phyloP scores from a whole-genome alignment of 2,797 vertebrate species.

The Vipera latastei region DNA sequence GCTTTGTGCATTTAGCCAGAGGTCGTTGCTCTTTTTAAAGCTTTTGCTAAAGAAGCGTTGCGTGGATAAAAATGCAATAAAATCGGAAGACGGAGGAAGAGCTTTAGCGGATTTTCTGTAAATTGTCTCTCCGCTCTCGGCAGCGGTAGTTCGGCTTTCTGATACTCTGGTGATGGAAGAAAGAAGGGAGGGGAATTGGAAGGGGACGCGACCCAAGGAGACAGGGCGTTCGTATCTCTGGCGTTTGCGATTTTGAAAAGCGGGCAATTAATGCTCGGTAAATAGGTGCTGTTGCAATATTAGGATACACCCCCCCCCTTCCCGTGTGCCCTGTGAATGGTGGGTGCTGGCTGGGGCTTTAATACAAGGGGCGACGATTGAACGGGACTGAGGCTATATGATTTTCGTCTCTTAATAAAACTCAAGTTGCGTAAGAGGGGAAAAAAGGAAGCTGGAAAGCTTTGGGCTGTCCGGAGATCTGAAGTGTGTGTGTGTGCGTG shows the following conservation, averaged over 20 bases:
- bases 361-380: background rate
- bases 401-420: background rate
- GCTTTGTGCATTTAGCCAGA: background rate
- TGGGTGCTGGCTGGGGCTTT: background rate
- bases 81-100: background rate
- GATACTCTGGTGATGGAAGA: slow-evolving; percentile 13
- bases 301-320: background rate
- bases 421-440: background rate
- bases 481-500: background rate
- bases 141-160: background rate
- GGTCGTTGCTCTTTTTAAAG: background rate
- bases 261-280: background rate
- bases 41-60: background rate
- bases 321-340: background rate
- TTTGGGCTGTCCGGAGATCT: slow-evolving; percentile 1
- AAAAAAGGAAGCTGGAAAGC: background rate
- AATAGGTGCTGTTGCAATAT: background rate
- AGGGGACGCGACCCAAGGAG: slow-evolving; percentile 42
- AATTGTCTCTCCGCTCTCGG: background rate
- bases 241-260: background rate
- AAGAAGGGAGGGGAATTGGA: slow-evolving; percentile 52
- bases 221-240: slow-evolving; percentile 7
- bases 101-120: background rate
- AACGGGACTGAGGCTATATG: background rate
- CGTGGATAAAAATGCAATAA: background rate